Evolutionary conservation across 2,797 vertebrate genomes (phyloP).

Genomic region (Danio kyathit): DNA sequence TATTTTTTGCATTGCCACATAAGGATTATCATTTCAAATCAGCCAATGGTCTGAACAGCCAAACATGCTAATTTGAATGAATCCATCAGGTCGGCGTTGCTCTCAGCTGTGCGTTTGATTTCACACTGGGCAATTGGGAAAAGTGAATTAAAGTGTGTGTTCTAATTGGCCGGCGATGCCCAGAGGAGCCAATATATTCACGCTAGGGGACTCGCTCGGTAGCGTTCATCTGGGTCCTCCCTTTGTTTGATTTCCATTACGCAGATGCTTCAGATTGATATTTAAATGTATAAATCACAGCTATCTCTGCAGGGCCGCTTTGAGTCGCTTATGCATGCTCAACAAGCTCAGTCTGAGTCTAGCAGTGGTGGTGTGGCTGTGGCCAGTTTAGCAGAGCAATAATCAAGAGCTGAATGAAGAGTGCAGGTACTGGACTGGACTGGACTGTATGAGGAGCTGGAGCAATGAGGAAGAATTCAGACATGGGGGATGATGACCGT

Average conservation of each 20-base stretch:
- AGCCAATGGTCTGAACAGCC: constrained; percentile 16
- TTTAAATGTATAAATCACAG: constrained; percentile 65
- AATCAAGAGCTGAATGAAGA: constrained; percentile 14
- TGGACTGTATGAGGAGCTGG: too few species aligned
- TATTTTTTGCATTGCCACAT: constrained; percentile 35
- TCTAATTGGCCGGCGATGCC: constrained; percentile 39
- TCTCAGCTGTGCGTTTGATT: constrained; percentile 22
- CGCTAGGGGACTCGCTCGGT: constrained; percentile 9
- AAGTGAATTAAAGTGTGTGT: constrained; percentile 43
- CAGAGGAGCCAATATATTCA: constrained; percentile 47
- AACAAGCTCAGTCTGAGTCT: constrained; percentile 58
- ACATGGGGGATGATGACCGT: too few species aligned
- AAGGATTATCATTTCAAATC: constrained; percentile 39
- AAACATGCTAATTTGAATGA: constrained; percentile 36
- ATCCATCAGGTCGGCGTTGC: constrained; percentile 34
- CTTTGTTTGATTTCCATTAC: constrained; percentile 64
- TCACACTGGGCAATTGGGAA: constrained; percentile 36
- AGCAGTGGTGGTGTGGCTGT: constrained; percentile 48
- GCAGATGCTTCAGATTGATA: constrained; percentile 61
- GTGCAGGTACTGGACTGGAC: not conserved
- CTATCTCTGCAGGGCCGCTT: constrained; percentile 62
- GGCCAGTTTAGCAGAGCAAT: constrained; percentile 59
- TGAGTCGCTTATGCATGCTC: constrained; percentile 48
- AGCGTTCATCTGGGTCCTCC: constrained; percentile 35
- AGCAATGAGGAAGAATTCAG: too few species aligned